Evolutionary conservation across 2,888 invertebrate species (phyloP), one percentile per base, ranked within the genome.

Genomic region (Hanleya hanleyi): DNA sequence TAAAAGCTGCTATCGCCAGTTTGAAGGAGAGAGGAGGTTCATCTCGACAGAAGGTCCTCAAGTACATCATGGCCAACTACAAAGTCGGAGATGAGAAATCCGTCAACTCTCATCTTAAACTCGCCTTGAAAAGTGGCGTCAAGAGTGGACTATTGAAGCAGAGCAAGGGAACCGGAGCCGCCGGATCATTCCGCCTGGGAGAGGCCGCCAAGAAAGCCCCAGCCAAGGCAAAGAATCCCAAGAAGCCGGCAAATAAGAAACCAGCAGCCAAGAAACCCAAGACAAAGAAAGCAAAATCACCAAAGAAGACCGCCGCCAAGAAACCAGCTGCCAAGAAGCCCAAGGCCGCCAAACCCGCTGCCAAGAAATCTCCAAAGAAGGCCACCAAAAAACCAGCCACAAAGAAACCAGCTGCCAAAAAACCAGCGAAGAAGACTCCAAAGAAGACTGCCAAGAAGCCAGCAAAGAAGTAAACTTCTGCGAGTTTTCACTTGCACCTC

Each of bases 1-100:
- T 91, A 73, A 84, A 86, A 71, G 85, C 86, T 4, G 91, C 91
- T 49, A 82, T 92, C 74, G 81, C 79, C 57, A 76, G 82, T 26
- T 80, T 92, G 73, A 91, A 90, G 77, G 91, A 91, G 69, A 81
- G 90, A 41, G 88, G 88, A 67, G 92, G 92, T 26, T 91, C 91
- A 33, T 91, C 91, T 5, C 85, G 91, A 67, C 90, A 91, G 77
- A 91, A 91, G 32, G 90, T 92, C 75, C 81, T 91, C 69, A 91
- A 92, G 76, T 91, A 90, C 85, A 90, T 92, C 74, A 73, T 86
- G 51, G 81, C 84, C 36, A 87, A 90, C 86, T 91, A 86, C 88
- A 90, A 88, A 67, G 89, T 92, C 41, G 89, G 88, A 36, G 81
- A 83, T 4, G 90, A 91, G 71, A 90, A 89, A 74, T 77, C 84